Conservation (phyloP, 2,888 invertebrate genomes). For the Acronicta alni region DNA sequence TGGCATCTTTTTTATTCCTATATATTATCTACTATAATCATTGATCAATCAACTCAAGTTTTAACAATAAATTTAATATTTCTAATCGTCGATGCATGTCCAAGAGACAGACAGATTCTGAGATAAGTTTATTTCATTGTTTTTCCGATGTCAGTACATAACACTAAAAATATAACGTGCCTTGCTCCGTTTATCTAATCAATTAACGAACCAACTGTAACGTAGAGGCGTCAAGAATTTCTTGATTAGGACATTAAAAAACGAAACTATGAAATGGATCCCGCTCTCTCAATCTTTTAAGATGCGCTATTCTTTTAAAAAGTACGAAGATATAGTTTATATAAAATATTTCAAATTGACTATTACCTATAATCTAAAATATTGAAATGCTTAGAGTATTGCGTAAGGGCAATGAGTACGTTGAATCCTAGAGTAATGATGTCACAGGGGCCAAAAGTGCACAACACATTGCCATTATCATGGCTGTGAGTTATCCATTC, state of each 20-base stretch:
- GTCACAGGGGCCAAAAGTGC: constrained; percentile 40
- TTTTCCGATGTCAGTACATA: constrained; percentile 27
- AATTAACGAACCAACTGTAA: constrained; percentile 52
- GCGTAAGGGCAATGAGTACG: constrained; percentile 34
- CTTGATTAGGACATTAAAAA: constrained; percentile 69
- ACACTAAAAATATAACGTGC: constrained; percentile 35
- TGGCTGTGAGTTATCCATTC: constrained; percentile 49
- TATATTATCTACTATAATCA: too few species aligned
- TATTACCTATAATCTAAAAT: background rate
- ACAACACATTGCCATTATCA: constrained; percentile 48
- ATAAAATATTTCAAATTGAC: background rate
- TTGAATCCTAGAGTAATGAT: constrained; percentile 34
- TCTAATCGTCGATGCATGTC: constrained; percentile 22
- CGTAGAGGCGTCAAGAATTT: constrained; percentile 63
- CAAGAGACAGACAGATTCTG: constrained; percentile 23
- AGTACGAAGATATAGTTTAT: constrained; percentile 4
- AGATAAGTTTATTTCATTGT: constrained; percentile 40
- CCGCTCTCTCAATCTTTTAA: too few species aligned
- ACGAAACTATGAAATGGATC: constrained; percentile 15
- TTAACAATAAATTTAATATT: constrained; percentile 31
- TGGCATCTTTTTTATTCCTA: too few species aligned
- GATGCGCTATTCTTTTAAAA: background rate
- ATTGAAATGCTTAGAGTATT: constrained; percentile 10
- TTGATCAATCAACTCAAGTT: too few species aligned
- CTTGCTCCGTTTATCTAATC: constrained; percentile 37